Conservation (phyloP, 2,888 invertebrate genomes). For the Tenthredo distinguenda region DNA sequence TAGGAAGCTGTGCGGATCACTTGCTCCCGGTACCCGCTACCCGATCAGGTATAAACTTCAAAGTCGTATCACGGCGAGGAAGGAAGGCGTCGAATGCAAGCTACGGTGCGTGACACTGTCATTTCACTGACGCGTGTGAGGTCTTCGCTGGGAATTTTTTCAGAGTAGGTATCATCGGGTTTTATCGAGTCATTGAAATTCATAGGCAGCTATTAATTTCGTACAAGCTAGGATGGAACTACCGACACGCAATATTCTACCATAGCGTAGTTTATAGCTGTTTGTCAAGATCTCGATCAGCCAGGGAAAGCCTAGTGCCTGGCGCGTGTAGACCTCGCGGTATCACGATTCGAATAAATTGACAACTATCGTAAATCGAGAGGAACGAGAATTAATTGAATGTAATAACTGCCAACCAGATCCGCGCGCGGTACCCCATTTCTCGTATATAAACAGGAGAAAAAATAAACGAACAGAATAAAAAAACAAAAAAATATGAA, state of each 20-base stretch:
- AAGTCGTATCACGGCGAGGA: background rate
- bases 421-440: background rate
- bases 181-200: conserved; percentile 59
- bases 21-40: conserved; percentile 7
- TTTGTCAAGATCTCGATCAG: conserved; percentile 54
- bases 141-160: conserved; percentile 48
- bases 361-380: conserved; percentile 55
- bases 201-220: conserved; percentile 60
- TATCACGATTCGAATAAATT: conserved; percentile 58
- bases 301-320: conserved; percentile 47
- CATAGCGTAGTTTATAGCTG: conserved; percentile 54
- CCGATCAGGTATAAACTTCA: conserved; percentile 29
- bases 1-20: conserved; percentile 18
- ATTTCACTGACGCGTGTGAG: conserved; percentile 54
- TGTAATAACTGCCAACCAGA: conserved; percentile 45
- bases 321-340: conserved; percentile 42
- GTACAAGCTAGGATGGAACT: conserved; percentile 55
- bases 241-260: conserved; percentile 57
- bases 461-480: background rate
- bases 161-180: conserved; percentile 55
- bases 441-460: background rate
- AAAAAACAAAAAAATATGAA: background rate
- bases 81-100: background rate
- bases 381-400: conserved; percentile 58
- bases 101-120: background rate